Conservation (phyloP, 2,888 invertebrate genomes). For the Odontocolon sp. region DNA sequence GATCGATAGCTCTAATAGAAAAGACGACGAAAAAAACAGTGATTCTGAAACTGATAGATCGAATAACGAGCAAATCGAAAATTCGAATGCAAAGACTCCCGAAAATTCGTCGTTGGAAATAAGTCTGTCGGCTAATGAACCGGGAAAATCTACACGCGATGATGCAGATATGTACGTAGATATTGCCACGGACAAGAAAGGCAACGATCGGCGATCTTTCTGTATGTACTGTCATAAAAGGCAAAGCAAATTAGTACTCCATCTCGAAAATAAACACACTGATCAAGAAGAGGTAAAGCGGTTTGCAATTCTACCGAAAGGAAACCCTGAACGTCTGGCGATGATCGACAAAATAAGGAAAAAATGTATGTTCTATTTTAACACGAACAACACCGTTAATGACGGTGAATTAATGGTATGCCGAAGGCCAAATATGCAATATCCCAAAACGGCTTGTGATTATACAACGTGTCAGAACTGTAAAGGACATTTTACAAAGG, state of each 20-base stretch:
- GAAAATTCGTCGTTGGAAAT: conserved; percentile 13
- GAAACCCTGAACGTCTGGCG: conserved; percentile 21
- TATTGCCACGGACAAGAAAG: not conserved
- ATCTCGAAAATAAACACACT: conserved; percentile 46
- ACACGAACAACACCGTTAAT: conserved; percentile 34
- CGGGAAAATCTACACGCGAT: conserved; percentile 32
- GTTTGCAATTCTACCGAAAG: conserved; percentile 22
- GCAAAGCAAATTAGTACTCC: conserved; percentile 45
- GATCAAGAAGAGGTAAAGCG: conserved; percentile 38
- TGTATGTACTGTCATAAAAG: conserved; percentile 43
- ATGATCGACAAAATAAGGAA: conserved; percentile 45
- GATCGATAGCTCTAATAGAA: too few species aligned
- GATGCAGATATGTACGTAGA: conserved; percentile 27
- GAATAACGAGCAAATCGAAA: too few species aligned
- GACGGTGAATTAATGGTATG: conserved; percentile 55
- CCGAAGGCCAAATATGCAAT: conserved; percentile 39
- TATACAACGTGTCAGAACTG: conserved; percentile 60
- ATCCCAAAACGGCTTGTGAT: conserved; percentile 29
- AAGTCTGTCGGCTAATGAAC: not conserved
- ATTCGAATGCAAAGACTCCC: too few species aligned
- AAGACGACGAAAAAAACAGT: not conserved
- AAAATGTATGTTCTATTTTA: conserved; percentile 52
- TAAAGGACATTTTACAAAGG: conserved; percentile 57
- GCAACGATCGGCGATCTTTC: conserved; percentile 18
- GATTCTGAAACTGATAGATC: not conserved